These are phyloP conservation scores for Lateolabrax maculatus DNA, from an alignment of 2,797 vertebrate species.

Conservation along the genomic window DNA sequence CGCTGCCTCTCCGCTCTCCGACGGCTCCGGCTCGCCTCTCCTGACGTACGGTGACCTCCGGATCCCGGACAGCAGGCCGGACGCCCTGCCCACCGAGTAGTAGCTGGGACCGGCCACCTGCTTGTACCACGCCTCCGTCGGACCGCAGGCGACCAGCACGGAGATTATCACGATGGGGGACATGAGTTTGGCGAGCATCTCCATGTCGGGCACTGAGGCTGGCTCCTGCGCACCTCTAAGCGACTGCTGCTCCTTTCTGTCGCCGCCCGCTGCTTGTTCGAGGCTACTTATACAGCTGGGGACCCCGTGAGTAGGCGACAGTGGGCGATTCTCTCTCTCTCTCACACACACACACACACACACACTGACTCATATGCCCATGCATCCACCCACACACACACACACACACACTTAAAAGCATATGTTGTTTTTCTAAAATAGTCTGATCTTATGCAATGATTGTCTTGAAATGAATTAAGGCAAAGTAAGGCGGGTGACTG, in stretches of 20 bases:
- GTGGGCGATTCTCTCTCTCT: neutral
- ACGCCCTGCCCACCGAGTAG: slow-evolving; percentile 89
- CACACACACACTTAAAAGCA: too few species aligned
- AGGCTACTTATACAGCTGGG: slow-evolving; percentile 74
- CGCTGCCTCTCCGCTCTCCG: slow-evolving; percentile 35
- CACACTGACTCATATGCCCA: too few species aligned
- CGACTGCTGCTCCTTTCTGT: neutral
- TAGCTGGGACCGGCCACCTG: slow-evolving; percentile 82
- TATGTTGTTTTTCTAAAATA: too few species aligned
- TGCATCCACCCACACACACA: too few species aligned
- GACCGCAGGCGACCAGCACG: slow-evolving; percentile 70
- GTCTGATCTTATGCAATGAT: too few species aligned
- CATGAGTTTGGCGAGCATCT: slow-evolving; percentile 51
- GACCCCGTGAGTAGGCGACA: slow-evolving; percentile 36
- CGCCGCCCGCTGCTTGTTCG: neutral
- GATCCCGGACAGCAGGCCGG: slow-evolving; percentile 88
- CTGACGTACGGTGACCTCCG: slow-evolving; percentile 77
- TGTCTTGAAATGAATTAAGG: too few species aligned
- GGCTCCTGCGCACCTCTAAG: neutral
- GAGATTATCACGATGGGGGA: slow-evolving; percentile 66
- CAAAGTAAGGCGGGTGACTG: too few species aligned
- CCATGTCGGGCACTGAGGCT: slow-evolving; percentile 46
- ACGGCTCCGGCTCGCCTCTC: slow-evolving; percentile 69
- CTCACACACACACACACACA: neutral
- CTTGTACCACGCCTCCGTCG: slow-evolving; percentile 86